Percentiles rank a stretch among this genome's conserved stretches.
Evolutionary conservation across 2,888 invertebrate genomes (phyloP).

Genomic region (Drosophila mayaguana): DNA sequence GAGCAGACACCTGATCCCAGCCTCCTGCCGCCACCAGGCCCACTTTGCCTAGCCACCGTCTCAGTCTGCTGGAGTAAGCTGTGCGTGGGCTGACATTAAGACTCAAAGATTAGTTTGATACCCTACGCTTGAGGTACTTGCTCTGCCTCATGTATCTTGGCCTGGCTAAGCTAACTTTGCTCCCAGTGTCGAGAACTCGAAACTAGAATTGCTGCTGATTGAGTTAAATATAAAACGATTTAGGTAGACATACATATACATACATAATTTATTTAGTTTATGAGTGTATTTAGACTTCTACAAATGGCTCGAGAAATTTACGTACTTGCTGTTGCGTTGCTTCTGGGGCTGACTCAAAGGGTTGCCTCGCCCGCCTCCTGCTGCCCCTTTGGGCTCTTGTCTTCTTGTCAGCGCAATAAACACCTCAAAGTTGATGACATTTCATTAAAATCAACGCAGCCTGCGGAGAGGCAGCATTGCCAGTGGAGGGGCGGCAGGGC

Average conservation of each 20-base stretch:
- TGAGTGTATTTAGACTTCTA: background rate
- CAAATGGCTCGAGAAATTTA: background rate
- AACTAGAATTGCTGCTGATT: background rate
- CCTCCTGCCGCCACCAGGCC: background rate
- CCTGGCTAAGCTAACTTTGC: background rate
- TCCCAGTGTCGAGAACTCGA: background rate
- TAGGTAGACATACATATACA: background rate
- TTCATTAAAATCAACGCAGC: slow-evolving; percentile 81
- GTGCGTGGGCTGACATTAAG: slow-evolving; percentile 54
- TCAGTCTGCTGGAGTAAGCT: slow-evolving; percentile 11
- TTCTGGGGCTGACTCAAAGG: slow-evolving; percentile 63
- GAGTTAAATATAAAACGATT: background rate
- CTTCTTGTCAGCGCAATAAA: slow-evolving; percentile 79
- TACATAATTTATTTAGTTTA: background rate
- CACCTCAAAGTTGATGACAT: slow-evolving; percentile 83
- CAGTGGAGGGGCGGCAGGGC: background rate
- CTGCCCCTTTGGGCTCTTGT: slow-evolving; percentile 26
- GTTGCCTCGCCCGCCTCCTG: slow-evolving; percentile 30
- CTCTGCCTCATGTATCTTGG: too few relatives aligned
- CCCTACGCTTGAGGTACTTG: background rate
- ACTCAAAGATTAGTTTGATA: slow-evolving; percentile 69
- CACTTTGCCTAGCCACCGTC: background rate
- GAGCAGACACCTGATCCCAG: slow-evolving; percentile 38
- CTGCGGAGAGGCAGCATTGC: slow-evolving; percentile 7
- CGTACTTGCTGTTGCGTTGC: slow-evolving; percentile 29